Evolutionary conservation across 2,113 vertebrate genomes (phyloP).

Genomic region (Malurus melanocephalus): DNA sequence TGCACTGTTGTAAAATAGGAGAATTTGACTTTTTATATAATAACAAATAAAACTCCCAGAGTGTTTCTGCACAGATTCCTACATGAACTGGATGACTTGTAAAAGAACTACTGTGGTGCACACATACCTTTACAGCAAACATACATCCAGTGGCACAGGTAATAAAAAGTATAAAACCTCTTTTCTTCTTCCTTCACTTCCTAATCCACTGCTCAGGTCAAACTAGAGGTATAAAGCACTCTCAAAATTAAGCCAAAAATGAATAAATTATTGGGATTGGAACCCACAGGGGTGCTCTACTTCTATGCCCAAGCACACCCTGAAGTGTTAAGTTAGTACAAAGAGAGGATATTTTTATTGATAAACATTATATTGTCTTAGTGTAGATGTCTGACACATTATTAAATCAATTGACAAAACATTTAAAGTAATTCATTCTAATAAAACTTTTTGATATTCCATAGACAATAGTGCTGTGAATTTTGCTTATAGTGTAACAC

Average conservation of each 20-base stretch:
- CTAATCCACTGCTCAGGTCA: background rate
- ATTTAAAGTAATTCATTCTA: conserved; percentile 53
- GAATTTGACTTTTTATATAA: background rate
- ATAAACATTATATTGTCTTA: conserved; percentile 57
- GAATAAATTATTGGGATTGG: background rate
- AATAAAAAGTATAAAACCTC: background rate
- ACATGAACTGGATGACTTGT: fast-evolving
- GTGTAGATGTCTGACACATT: conserved; percentile 22
- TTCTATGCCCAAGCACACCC: conserved; percentile 11
- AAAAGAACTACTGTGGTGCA: background rate
- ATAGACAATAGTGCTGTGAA: conserved; percentile 56
- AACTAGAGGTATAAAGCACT: background rate
- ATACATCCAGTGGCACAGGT: background rate
- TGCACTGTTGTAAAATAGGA: background rate
- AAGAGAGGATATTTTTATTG: conserved; percentile 46
- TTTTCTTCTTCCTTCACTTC: background rate
- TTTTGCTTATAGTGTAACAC: conserved; percentile 56
- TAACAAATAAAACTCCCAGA: background rate
- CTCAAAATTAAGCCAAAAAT: background rate
- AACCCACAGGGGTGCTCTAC: background rate
- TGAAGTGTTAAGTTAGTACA: conserved; percentile 24
- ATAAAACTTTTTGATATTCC: conserved; percentile 57
- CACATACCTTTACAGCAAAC: background rate
- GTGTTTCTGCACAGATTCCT: background rate
- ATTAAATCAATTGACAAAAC: conserved; percentile 61